phyloP scores from a whole-genome alignment of 1,140 invertebrate species.

The Hypothenemus hampei region DNA sequence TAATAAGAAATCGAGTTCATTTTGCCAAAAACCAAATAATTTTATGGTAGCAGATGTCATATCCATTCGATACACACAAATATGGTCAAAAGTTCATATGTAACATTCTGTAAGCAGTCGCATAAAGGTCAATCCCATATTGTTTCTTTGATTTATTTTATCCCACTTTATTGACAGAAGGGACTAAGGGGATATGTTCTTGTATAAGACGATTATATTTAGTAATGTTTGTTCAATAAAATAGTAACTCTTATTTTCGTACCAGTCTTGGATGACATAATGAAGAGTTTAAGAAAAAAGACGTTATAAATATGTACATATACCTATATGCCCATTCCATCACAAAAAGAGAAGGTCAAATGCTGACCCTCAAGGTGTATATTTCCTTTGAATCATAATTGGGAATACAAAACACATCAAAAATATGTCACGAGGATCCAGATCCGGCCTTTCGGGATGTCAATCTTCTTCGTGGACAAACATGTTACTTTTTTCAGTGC shows the following conservation, averaged over 20 bases:
- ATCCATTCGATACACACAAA: constrained; percentile 25
- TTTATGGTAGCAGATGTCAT: constrained; percentile 25
- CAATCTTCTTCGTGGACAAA: constrained; percentile 27
- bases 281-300: no score
- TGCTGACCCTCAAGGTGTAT: constrained; percentile 22
- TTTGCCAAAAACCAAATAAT: no score
- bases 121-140: constrained; percentile 35
- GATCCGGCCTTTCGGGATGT: constrained; percentile 26
- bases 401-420: constrained; percentile 36
- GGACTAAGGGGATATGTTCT: no score
- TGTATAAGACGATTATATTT: no score
- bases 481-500: constrained; percentile 25
- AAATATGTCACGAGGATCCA: constrained; percentile 32
- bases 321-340: constrained; percentile 17
- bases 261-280: no score
- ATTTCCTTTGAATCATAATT: constrained; percentile 32
- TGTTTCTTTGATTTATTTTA: constrained; percentile 32
- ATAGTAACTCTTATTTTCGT: no score
- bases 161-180: no score
- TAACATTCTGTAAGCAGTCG: constrained; percentile 27
- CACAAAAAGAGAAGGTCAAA: constrained; percentile 20
- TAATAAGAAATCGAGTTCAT: no score
- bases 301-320: constrained; percentile 26
- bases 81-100: constrained; percentile 23
- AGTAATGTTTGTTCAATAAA: no score